These are phyloP conservation scores for Scytalopus superciliaris DNA, from an alignment of 2,113 vertebrate genomes.

Conservation along the genomic window DNA sequence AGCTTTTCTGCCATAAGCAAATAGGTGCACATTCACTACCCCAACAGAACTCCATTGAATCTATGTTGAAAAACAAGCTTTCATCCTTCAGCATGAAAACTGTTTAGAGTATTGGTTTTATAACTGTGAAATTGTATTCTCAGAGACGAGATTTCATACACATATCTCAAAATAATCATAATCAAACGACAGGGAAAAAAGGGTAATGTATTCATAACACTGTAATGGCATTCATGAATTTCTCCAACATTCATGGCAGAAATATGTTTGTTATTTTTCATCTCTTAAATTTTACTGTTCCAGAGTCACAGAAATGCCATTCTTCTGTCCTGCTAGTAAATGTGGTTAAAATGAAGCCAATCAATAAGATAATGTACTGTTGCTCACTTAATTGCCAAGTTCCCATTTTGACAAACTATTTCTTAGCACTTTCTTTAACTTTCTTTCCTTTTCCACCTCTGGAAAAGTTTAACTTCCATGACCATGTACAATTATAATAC, in stretches of 20 bases:
- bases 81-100: background rate
- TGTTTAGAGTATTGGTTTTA: background rate
- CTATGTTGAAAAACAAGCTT: background rate
- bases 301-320: background rate
- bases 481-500: background rate
- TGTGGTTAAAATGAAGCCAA: background rate
- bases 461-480: background rate
- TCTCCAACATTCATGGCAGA: background rate
- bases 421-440: background rate
- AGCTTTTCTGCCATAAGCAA: background rate
- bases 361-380: background rate
- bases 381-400: background rate
- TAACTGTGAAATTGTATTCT: background rate
- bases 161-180: background rate
- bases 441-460: background rate
- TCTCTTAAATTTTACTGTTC: background rate
- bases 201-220: background rate
- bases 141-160: background rate
- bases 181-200: background rate
- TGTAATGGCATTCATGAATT: background rate
- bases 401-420: background rate
- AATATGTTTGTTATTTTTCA: background rate
- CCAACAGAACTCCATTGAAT: background rate
- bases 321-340: background rate
- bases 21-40: background rate